A percentile compares a stretch with the other conserved stretches of the same genome.
Conservation (phyloP, 2,113 vertebrate genomes). For the Apus apus region DNA sequence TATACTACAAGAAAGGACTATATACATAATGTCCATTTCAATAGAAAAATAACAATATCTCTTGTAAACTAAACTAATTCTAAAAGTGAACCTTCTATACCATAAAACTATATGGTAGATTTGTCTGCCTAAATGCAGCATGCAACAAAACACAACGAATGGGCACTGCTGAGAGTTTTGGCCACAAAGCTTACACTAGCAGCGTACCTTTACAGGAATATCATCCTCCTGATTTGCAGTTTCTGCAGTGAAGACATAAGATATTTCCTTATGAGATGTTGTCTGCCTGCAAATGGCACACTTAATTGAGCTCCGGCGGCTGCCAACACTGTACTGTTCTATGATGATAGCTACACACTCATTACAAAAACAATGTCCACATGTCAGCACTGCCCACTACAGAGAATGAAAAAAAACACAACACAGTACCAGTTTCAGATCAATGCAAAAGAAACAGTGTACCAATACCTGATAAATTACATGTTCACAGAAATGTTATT, state of each 20-base stretch:
- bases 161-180: not conserved
- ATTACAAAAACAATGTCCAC: constrained; percentile 98
- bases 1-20: not conserved
- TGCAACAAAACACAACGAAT: not conserved
- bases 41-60: not conserved
- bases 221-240: constrained; percentile 87
- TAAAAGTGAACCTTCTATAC: not conserved
- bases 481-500: not conserved
- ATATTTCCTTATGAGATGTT: constrained; percentile 94
- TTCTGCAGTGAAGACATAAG: constrained; percentile 95
- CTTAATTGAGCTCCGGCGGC: constrained; percentile 88
- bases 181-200: not conserved
- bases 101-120: not conserved
- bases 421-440: not conserved
- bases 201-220: constrained; percentile 89
- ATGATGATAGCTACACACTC: constrained; percentile 95
- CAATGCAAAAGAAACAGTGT: not conserved
- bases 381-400: constrained; percentile 96
- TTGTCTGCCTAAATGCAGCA: not conserved
- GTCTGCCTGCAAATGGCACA: constrained; percentile 98
- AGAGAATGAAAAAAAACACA: constrained; percentile 6
- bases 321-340: constrained; percentile 94
- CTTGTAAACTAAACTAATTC: not conserved
- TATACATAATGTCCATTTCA: not conserved
- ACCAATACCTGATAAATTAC: not conserved